These are phyloP conservation scores for Onthophagus taurus DNA, from an alignment of 1,140 invertebrate genomes.

Conservation along the genomic window DNA sequence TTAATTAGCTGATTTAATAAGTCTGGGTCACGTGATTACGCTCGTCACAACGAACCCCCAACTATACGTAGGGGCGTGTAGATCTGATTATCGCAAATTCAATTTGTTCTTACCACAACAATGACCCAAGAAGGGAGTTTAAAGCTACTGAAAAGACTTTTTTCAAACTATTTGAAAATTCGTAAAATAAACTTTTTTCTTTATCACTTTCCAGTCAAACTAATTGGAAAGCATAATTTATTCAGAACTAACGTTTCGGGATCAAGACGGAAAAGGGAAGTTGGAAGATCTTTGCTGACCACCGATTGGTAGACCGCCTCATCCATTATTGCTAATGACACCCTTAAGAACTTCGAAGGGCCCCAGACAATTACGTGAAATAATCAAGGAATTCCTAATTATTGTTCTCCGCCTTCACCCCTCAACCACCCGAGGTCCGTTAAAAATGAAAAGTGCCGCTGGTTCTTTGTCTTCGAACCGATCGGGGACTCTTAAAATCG, in stretches of 20 bases:
- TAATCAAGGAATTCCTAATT: constrained; percentile 30
- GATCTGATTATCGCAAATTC: too few relatives aligned
- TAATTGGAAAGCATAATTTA: constrained; percentile 36
- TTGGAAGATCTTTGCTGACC: constrained; percentile 19
- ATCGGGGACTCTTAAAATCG: not conserved
- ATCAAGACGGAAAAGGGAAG: too few relatives aligned
- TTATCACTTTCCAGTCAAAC: constrained; percentile 20
- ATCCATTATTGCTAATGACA: constrained; percentile 35
- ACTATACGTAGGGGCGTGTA: too few relatives aligned
- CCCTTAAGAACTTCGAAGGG: constrained; percentile 23
- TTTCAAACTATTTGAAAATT: too few relatives aligned
- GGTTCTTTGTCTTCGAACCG: constrained; percentile 19
- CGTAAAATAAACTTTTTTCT: constrained; percentile 13
- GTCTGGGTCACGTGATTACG: too few relatives aligned
- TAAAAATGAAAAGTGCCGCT: constrained; percentile 28
- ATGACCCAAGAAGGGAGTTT: too few relatives aligned
- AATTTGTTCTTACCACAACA: too few relatives aligned
- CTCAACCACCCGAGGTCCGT: too few relatives aligned
- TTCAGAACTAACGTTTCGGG: constrained; percentile 29
- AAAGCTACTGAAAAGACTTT: too few relatives aligned
- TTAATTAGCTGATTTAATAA: too few relatives aligned
- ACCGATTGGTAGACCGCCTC: constrained; percentile 26
- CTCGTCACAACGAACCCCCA: too few relatives aligned
- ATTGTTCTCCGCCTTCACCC: constrained; percentile 22
- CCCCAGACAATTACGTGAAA: constrained; percentile 23